Base-by-base conservation (phyloP, 2,797 vertebrate genomes). In the Gallinago solitaria region DNA sequence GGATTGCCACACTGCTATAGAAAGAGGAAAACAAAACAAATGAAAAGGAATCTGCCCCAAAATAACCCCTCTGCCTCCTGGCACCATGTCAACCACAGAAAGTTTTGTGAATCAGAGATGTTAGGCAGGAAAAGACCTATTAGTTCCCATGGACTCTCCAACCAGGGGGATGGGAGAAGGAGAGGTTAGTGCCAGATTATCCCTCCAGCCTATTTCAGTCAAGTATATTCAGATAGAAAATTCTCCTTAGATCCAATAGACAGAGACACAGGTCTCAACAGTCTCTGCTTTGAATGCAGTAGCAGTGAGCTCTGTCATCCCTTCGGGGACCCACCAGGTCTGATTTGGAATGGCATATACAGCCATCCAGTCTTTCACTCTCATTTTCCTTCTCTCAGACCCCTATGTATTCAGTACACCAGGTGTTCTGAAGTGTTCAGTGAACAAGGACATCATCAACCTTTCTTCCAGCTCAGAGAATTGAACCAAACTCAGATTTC, bases 11-110 rank as follows among this genome's bases (percentile, higher is more conserved):
- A 95, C 88, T 75, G 90, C 81, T 84, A 82, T 74, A 95, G 90
- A 96, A 93, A 93, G 57, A 84, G 74, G 56, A 90, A 92, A 95
- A 95, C 89, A 95, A 96, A 93, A 95, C 74, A 89, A 92, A 96
- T 78, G 30, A 81, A 92, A 95, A 92, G 65, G 70, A 89, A 92
- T 94, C 73, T 95, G 88, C 85, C 73, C 89, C 87, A 84, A 61
- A 97, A 96, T 93, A 95, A 95, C 92, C 93, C 61, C 83, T 96
- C 68, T 92, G 73, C 82, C 74, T 94, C 32, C 61, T 90, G 91
- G 85, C 86, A 90, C 68, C 64, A 13, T 0, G 8, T 92, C 91
- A 94, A 60, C 77, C 78, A 30, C 81, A 64, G 71, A 96, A 90
- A 95, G 81, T 53, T 94, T 84, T 79, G 70, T 59, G 87, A 95